These are phyloP conservation scores for Eulithis prunata DNA, from an alignment of 2,888 invertebrate species.

Conservation along the genomic window DNA sequence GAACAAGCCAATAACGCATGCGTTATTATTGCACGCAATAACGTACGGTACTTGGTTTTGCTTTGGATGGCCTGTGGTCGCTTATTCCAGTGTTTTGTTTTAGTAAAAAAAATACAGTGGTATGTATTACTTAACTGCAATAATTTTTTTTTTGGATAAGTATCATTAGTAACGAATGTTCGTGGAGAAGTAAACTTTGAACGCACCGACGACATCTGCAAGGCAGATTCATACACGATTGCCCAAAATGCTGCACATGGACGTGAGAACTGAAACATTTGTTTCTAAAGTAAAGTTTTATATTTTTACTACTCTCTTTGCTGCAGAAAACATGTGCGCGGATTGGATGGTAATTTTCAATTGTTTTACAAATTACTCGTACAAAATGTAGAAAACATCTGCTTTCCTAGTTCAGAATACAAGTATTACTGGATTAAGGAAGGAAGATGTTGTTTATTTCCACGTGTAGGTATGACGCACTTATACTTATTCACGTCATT, in stretches of 20 bases:
- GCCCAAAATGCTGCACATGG: constrained; percentile 80
- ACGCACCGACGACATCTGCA: constrained; percentile 73
- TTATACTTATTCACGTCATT: background rate
- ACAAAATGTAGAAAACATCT: constrained; percentile 49
- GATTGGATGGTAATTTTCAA: constrained; percentile 42
- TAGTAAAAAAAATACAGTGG: background rate
- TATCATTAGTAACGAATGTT: constrained; percentile 49
- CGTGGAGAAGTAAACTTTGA: constrained; percentile 68
- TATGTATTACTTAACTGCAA: background rate
- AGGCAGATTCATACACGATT: constrained; percentile 70
- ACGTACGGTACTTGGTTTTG: too few relatives aligned
- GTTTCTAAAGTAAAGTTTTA: constrained; percentile 61
- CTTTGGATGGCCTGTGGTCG: too few relatives aligned
- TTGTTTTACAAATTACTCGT: constrained; percentile 57
- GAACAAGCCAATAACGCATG: too few relatives aligned
- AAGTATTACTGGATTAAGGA: constrained; percentile 12
- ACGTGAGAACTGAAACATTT: constrained; percentile 74
- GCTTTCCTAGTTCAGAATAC: constrained; percentile 37
- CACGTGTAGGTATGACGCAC: constrained; percentile 4
- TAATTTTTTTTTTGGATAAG: constrained; percentile 18
- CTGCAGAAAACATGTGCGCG: constrained; percentile 40
- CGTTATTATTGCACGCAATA: too few relatives aligned
- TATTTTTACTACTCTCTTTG: constrained; percentile 55
- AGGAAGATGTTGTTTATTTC: constrained; percentile 4
- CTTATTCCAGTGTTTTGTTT: too few relatives aligned